phyloP scores from a whole-genome alignment of 2,888 invertebrate species.

The Aleiodes leptofemur region DNA sequence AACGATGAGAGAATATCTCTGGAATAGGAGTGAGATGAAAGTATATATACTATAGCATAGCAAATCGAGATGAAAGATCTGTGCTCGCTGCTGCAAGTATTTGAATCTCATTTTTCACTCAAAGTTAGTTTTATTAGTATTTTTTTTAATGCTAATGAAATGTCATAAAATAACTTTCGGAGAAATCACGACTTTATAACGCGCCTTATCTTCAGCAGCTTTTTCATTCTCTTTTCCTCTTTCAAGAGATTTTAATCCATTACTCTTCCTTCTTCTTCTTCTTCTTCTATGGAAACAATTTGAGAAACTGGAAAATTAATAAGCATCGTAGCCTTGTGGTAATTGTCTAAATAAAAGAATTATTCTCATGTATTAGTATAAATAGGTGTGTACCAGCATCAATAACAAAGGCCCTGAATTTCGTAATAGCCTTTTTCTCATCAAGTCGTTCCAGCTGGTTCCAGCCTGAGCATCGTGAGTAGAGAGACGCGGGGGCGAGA shows the following conservation, averaged over 20 bases:
- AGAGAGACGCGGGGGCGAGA: conserved; percentile 28
- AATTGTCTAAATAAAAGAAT: conserved; percentile 13
- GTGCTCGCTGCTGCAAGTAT: conserved; percentile 6
- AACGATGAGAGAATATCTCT: background rate
- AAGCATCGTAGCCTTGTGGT: background rate
- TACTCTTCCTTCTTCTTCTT: background rate
- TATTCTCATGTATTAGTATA: conserved; percentile 16
- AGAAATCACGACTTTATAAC: background rate
- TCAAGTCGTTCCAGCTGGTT: conserved; percentile 33
- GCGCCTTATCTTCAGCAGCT: background rate
- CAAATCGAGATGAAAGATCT: conserved; percentile 28
- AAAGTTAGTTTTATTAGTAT: too few relatives aligned
- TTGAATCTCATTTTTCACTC: conserved; percentile 2
- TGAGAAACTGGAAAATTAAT: background rate
- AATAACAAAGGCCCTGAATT: conserved; percentile 51
- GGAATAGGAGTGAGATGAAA: background rate
- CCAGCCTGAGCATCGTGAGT: conserved; percentile 29
- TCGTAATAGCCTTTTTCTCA: conserved; percentile 42
- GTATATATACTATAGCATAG: conserved; percentile 33
- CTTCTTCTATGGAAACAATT: conserved; percentile 1
- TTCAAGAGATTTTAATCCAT: background rate
- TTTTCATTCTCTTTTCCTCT: background rate
- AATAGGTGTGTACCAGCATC: conserved; percentile 45
- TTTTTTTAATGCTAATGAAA: background rate
- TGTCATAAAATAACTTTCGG: background rate